A percentile compares a stretch with the other conserved stretches of the same genome.
Evolutionary conservation across 2,113 vertebrate genomes (phyloP).

Genomic region (Zingel zingel): DNA sequence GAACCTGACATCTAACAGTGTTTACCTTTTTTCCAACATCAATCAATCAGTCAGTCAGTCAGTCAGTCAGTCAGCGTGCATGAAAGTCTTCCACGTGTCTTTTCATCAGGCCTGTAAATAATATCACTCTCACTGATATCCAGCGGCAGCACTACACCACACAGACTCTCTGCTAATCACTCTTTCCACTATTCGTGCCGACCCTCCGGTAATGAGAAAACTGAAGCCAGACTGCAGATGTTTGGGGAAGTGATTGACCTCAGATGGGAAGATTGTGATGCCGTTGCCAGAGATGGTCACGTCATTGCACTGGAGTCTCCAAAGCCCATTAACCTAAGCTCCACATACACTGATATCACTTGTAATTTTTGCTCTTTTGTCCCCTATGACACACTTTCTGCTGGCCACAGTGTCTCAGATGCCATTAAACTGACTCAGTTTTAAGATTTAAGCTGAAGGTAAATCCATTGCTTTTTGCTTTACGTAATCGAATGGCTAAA

Average conservation of each 20-base stretch:
- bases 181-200: conserved; percentile 65
- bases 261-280: conserved; percentile 59
- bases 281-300: conserved; percentile 66
- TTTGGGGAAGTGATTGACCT: conserved; percentile 74
- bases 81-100: not conserved
- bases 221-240: conserved; percentile 69
- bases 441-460: conserved; percentile 43
- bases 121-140: conserved; percentile 51
- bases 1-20: conserved; percentile 17
- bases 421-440: conserved; percentile 24
- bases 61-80: not conserved
- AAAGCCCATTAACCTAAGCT: conserved; percentile 50
- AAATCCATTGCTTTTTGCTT: conserved; percentile 35
- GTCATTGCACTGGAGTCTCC: conserved; percentile 61
- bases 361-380: conserved; percentile 28
- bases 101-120: conserved; percentile 22
- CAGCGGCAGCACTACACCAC: conserved; percentile 14
- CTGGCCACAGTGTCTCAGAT: conserved; percentile 14
- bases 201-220: conserved; percentile 63
- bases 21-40: conserved; percentile 1
- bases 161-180: conserved; percentile 55
- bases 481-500: conserved; percentile 53
- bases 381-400: conserved; percentile 28
- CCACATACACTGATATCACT: conserved; percentile 58
- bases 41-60: not conserved